phyloP scores from a whole-genome alignment of 2,888 invertebrate species.

The Agrotis ipsilon region DNA sequence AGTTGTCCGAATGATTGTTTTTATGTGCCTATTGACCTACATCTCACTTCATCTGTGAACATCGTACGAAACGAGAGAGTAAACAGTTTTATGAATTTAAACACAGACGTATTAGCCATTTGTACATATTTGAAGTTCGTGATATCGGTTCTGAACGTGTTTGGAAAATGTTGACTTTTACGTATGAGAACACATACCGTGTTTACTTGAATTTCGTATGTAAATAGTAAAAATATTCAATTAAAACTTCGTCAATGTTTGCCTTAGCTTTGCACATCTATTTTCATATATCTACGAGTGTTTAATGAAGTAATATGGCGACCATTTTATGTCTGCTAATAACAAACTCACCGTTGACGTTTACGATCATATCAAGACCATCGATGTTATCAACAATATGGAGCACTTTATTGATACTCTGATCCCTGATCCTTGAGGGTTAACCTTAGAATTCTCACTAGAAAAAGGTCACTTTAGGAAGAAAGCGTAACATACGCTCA shows the following conservation, averaged over 20 bases:
- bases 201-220: constrained; percentile 29
- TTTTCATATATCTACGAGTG: constrained; percentile 22
- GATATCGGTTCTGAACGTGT: constrained; percentile 43
- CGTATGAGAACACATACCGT: constrained; percentile 31
- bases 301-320: constrained; percentile 21
- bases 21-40: constrained; percentile 73
- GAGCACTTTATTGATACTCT: constrained; percentile 39
- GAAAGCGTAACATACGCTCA: constrained; percentile 62
- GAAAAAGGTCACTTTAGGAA: constrained; percentile 59
- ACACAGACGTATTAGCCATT: constrained; percentile 50
- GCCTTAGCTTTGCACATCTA: constrained; percentile 4
- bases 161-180: constrained; percentile 41
- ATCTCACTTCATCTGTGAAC: constrained; percentile 71
- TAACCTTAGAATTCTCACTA: constrained; percentile 40
- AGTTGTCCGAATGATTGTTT: constrained; percentile 64
- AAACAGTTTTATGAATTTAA: constrained; percentile 68
- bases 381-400: constrained; percentile 47
- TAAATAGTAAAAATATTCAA: constrained; percentile 34
- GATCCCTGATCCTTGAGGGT: constrained; percentile 34
- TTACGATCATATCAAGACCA: constrained; percentile 46
- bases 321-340: constrained; percentile 53
- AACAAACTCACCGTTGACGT: constrained; percentile 34
- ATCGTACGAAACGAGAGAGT: constrained; percentile 65
- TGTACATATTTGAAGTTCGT: constrained; percentile 60
- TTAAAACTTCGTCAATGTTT: constrained; percentile 42